Base-by-base conservation (phyloP, 1,140 invertebrate species). In the Penaeus indicus region DNA sequence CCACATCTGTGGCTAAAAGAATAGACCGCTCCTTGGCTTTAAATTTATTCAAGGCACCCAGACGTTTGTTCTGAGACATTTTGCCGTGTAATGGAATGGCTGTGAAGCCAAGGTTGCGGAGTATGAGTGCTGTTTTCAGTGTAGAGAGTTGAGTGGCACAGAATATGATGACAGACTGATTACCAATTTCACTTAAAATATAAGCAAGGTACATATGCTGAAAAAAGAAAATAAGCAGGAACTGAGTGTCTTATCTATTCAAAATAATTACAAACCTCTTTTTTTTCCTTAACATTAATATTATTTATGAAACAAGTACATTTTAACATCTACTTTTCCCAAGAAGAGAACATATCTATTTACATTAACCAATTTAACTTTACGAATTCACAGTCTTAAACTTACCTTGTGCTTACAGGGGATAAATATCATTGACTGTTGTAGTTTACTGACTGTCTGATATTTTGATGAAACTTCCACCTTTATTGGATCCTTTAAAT, bases 41-140 rank as follows among this genome's bases (percentile, higher is more conserved):
- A 92, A 99, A 99, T 94, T 99, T 99, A 88, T 97, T 97, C 5
- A 99, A 93, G 0, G 97, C 96, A 0, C 97, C 97, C 77, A 99
- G 93, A 10, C 98, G 94, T 92, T 98, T 98, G 92, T 98, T 97
- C 92, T 98, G 97, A 1, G 96, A 96, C 97, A 99, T 98, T 94
- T 99, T 98, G 0, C 99, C 99, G 93, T 99, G 98, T 18, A 99
- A 94, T 1, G 99, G 98, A 79, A 99, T 97, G 0, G 98, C 98
- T 42, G 86, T 91, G 67, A 88, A 85, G n/a, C 90, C 90, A 22
- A 87, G 86, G 78, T 89, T 88, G 13, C 88, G 42, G 63, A 91
- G 67, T 64, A 90, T 89, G 8, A 91, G 88, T 10, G 90, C 88
- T 61, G 88, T 90, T 62, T 88, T 85, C 13, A 91, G 77, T 16